Percentiles rank a stretch among this genome's conserved stretches.
Conservation (phyloP, 23 tunicate genomes). For the Clavelina lepadiformis region DNA sequence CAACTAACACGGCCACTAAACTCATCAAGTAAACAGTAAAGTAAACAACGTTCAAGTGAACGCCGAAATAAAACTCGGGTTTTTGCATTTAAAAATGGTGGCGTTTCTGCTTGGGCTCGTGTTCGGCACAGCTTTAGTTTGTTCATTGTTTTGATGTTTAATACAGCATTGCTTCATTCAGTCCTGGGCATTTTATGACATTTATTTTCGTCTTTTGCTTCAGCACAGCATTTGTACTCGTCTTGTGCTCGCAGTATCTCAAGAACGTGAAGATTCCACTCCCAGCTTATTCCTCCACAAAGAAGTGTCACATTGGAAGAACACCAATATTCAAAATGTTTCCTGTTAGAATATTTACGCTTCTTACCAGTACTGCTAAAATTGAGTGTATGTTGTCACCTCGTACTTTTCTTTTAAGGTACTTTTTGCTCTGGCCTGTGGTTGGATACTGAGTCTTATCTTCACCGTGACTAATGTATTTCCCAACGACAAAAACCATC, state of each 20-base stretch:
- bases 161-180: too few species aligned
- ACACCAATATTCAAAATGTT: conserved; percentile 46
- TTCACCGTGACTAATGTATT: conserved; percentile 40
- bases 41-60: too few species aligned
- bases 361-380: too few species aligned
- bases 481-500: conserved; percentile 34
- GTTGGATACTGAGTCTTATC: conserved; percentile 44
- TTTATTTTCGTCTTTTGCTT: too few species aligned
- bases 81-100: too few species aligned
- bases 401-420: conserved; percentile 20
- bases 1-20: too few species aligned
- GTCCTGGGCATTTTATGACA: too few species aligned
- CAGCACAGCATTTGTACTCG: conserved; percentile 55
- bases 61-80: too few species aligned
- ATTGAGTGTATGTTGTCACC: not conserved
- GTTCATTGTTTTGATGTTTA: too few species aligned
- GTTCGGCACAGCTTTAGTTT: too few species aligned
- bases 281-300: conserved; percentile 28
- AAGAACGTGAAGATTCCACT: conserved; percentile 46
- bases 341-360: conserved; percentile 23
- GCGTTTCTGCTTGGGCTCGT: too few species aligned
- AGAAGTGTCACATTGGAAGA: conserved; percentile 32
- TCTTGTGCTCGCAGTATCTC: conserved; percentile 60
- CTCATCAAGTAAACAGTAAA: too few species aligned
- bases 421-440: conserved; percentile 33